A percentile compares a stretch with the other conserved stretches of the same genome.
phyloP scores from a whole-genome alignment of 23 tunicate species.

The Styela plicata region DNA sequence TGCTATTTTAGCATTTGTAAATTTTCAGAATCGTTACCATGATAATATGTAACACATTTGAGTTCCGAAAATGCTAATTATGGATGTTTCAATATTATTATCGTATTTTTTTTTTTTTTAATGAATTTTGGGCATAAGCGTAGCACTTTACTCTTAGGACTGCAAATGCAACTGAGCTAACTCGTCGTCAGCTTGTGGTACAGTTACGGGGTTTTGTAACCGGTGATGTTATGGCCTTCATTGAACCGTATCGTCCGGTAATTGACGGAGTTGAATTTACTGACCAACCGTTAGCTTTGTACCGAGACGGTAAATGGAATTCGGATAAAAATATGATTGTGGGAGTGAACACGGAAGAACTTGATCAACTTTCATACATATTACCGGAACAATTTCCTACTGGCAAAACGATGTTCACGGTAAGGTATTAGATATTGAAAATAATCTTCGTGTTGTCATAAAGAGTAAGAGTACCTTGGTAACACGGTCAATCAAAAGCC shows the following conservation, averaged over 20 bases:
- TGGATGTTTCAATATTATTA: no score
- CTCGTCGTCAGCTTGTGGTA: conserved; percentile 16
- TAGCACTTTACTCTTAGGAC: no score
- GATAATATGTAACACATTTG: no score
- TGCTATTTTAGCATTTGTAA: no score
- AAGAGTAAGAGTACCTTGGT: no score
- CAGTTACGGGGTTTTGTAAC: conserved; percentile 20
- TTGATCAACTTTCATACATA: not conserved
- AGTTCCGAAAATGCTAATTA: no score
- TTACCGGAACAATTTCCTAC: conserved; percentile 6
- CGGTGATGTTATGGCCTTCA: conserved; percentile 6
- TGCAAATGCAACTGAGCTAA: conserved; percentile 8
- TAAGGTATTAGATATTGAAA: no score
- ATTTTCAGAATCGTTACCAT: no score
- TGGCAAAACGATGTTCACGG: conserved; percentile 10
- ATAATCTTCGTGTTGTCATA: no score
- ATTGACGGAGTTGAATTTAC: conserved; percentile 44
- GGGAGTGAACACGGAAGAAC: conserved; percentile 23
- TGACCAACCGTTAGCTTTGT: conserved; percentile 29
- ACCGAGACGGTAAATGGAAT: conserved; percentile 31
- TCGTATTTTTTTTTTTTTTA: no score
- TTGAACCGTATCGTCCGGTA: conserved; percentile 31
- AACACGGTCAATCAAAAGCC: no score
- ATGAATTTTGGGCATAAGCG: no score
- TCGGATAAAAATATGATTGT: conserved; percentile 27